phyloP scores from a whole-genome alignment of 2,113 vertebrate genomes.

The Pantherophis guttatus region DNA sequence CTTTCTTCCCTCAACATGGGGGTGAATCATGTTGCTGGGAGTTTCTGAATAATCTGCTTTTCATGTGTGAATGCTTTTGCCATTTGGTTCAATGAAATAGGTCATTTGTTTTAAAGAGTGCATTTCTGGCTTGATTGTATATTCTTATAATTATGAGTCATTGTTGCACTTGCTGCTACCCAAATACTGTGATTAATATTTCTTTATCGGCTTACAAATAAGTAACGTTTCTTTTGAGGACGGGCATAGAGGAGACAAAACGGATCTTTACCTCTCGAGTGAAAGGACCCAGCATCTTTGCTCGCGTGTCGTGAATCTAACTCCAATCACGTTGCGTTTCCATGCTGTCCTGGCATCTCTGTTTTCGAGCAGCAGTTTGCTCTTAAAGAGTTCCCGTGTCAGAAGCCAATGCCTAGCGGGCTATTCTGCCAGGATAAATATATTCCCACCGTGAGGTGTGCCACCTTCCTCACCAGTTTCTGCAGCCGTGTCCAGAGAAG shows the following conservation, averaged over 20 bases:
- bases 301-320: background rate
- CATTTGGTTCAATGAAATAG: background rate
- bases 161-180: background rate
- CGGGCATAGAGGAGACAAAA: background rate
- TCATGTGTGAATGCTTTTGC: background rate
- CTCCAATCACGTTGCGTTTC: background rate
- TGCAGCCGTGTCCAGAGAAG: background rate
- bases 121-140: background rate
- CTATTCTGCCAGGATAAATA: background rate
- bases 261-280: background rate
- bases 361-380: background rate
- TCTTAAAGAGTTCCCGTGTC: background rate
- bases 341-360: background rate
- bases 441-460: background rate
- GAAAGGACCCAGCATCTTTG: background rate
- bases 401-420: background rate
- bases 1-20: background rate
- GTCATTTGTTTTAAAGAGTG: background rate
- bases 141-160: background rate
- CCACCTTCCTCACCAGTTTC: background rate
- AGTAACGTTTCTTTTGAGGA: background rate
- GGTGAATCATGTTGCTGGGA: background rate
- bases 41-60: background rate
- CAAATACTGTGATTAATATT: background rate
- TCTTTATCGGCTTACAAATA: background rate